These are phyloP conservation scores for Strix aluco DNA, from an alignment of 2,113 vertebrate genomes.

Conservation along the genomic window DNA sequence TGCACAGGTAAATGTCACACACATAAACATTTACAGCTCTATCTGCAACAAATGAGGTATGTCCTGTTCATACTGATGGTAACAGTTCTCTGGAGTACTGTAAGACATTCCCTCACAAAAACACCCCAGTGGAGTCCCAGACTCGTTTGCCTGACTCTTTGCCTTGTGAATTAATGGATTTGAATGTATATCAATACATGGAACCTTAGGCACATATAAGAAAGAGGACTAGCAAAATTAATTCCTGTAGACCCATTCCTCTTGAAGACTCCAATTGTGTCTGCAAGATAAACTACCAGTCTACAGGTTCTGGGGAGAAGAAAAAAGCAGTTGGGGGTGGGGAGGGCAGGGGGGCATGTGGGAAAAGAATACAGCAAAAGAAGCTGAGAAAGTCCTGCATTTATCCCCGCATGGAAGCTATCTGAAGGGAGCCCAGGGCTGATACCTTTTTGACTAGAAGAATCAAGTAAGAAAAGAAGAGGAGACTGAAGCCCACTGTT, in stretches of 20 bases:
- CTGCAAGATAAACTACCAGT: not conserved
- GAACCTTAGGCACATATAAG: not conserved
- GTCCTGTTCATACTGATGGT: not conserved
- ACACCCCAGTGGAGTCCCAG: not conserved
- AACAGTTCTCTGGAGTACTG: not conserved
- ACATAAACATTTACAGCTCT: not conserved
- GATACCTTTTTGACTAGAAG: not conserved
- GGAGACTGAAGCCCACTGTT: not conserved
- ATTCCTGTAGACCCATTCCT: not conserved
- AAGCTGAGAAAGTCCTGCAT: not conserved
- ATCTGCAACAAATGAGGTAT: not conserved
- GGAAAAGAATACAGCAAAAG: not conserved
- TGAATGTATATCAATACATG: not conserved
- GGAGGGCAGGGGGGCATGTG: no score
- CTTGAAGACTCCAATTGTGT: not conserved
- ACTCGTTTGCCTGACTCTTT: not conserved
- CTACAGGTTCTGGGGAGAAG: not conserved
- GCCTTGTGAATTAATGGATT: not conserved
- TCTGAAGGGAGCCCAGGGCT: not conserved
- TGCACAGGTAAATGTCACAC: not conserved
- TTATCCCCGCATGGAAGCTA: not conserved
- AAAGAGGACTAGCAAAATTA: not conserved
- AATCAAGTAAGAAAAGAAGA: not conserved
- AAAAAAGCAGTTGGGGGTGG: not conserved
- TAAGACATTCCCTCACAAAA: not conserved